A percentile compares a stretch with the other conserved stretches of the same genome.
Conservation (phyloP, 2,113 vertebrate species). For the Macrotis lagotis region DNA sequence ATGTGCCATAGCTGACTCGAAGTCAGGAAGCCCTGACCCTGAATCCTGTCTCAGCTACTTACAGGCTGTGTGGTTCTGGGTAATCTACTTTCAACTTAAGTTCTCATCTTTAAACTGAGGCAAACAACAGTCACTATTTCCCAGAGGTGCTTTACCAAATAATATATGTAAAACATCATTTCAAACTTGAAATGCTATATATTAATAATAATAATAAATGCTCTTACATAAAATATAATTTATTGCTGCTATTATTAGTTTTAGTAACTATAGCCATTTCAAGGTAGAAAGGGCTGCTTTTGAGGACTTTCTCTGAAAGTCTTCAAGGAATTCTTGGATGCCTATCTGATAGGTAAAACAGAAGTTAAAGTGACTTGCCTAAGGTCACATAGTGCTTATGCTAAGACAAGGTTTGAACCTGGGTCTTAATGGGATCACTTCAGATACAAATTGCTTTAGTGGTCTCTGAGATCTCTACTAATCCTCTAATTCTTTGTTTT, state of each 20-base stretch:
- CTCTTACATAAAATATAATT: neutral
- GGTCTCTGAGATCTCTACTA: neutral
- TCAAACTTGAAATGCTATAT: neutral
- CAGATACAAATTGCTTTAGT: neutral
- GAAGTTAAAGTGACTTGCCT: neutral
- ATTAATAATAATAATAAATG: neutral
- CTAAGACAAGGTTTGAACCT: neutral
- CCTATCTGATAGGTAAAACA: neutral
- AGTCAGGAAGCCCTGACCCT: neutral
- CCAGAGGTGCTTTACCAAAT: neutral
- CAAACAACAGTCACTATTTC: neutral
- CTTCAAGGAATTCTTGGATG: neutral
- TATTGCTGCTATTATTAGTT: neutral
- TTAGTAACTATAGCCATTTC: neutral
- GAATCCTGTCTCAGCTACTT: neutral
- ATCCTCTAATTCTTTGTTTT: neutral
- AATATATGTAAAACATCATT: neutral
- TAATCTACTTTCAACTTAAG: neutral
- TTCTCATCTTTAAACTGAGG: conserved; percentile 1
- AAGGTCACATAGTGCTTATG: neutral
- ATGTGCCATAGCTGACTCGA: neutral
- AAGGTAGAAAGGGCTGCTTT: neutral
- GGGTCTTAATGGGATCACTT: neutral
- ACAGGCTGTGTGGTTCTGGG: neutral
- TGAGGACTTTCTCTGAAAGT: neutral